Conservation (phyloP, 2,113 vertebrate species). For the Myrmecobius fasciatus region DNA sequence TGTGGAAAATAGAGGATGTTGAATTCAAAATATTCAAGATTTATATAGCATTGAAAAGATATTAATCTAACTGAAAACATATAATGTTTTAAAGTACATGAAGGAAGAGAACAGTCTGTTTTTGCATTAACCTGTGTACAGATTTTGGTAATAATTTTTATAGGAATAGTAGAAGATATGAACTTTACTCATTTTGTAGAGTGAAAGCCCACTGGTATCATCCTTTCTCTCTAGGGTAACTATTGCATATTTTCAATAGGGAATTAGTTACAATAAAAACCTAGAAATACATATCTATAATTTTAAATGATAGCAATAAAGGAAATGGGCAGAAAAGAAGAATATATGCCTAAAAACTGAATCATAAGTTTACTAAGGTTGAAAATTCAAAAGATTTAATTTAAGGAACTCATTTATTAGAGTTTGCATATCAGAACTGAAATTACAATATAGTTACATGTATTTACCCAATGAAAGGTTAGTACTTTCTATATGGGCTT, state of each 20-base stretch:
- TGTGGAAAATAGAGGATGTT: neutral
- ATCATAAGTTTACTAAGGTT: neutral
- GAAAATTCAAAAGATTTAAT: constrained; percentile 34
- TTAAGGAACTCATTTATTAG: neutral
- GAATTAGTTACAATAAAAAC: constrained; percentile 18
- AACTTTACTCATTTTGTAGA: neutral
- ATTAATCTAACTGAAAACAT: neutral
- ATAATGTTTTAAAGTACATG: neutral
- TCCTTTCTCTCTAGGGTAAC: neutral
- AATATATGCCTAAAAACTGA: neutral
- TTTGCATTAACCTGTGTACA: neutral
- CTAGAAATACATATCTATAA: neutral
- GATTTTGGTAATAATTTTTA: neutral
- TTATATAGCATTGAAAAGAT: neutral
- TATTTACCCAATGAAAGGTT: neutral
- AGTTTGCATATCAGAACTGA: neutral
- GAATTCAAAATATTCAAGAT: neutral
- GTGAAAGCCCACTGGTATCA: neutral
- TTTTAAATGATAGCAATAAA: neutral
- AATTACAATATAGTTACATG: neutral
- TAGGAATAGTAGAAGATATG: neutral
- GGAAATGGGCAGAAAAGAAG: neutral
- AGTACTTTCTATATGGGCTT: neutral
- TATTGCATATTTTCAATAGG: neutral
- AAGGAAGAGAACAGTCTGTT: neutral